Percentiles rank a stretch among this genome's conserved stretches.
Evolutionary conservation across 1,140 invertebrate species (phyloP).

Genomic region (Araneus ventricosus): DNA sequence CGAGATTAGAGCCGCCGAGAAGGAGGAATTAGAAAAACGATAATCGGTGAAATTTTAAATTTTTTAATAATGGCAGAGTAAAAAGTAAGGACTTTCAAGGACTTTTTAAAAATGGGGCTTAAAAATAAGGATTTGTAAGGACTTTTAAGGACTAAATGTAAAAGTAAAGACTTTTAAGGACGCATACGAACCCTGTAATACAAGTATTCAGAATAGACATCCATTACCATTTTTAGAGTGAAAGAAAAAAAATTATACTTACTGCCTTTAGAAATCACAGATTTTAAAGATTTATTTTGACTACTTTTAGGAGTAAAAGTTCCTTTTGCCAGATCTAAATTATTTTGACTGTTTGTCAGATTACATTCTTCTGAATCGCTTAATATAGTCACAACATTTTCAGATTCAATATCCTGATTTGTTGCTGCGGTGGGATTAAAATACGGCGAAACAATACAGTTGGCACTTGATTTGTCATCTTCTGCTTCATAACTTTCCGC

Average conservation of each 20-base stretch:
- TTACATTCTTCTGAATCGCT: constrained; percentile 26
- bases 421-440: background rate
- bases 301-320: background rate
- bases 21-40: too few relatives aligned
- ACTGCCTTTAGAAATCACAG: background rate
- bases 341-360: background rate
- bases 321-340: background rate
- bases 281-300: constrained; percentile 5
- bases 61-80: too few relatives aligned
- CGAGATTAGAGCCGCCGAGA: too few relatives aligned
- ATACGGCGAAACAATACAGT: background rate
- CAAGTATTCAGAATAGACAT: too few relatives aligned
- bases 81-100: too few relatives aligned
- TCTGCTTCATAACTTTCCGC: background rate
- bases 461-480: background rate
- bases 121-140: too few relatives aligned
- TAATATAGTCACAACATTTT: background rate
- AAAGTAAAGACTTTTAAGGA: too few relatives aligned
- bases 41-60: too few relatives aligned
- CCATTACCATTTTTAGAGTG: too few relatives aligned
- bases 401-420: background rate
- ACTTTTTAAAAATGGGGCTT: too few relatives aligned
- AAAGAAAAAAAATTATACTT: background rate
- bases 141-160: too few relatives aligned
- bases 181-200: too few relatives aligned